Percentiles rank a stretch among this genome's conserved stretches.
Conservation (phyloP, 1,140 invertebrate species). For the Apis laboriosa region DNA sequence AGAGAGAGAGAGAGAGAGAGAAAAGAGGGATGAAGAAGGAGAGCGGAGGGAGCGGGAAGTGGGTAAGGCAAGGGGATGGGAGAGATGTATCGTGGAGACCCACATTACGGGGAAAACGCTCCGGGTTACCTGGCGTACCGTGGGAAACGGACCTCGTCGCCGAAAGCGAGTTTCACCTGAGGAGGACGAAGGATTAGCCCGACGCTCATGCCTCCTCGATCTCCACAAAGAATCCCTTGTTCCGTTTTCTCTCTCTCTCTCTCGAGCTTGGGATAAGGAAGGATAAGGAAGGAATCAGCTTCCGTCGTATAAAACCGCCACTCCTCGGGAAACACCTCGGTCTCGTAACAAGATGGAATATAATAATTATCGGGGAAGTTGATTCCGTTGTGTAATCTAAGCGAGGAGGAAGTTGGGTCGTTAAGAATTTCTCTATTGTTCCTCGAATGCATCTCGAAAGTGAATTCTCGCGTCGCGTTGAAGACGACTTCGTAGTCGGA, state of each 20-base stretch:
- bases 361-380: slow-evolving; percentile 10
- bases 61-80: background rate
- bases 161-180: slow-evolving; percentile 71
- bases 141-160: slow-evolving; percentile 71
- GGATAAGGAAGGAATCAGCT: background rate
- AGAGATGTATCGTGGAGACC: slow-evolving; percentile 33
- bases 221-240: slow-evolving; percentile 68
- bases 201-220: slow-evolving; percentile 38
- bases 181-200: slow-evolving; percentile 60
- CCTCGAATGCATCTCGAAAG: background rate
- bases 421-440: background rate
- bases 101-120: slow-evolving; percentile 48
- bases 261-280: slow-evolving; percentile 1
- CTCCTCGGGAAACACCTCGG: slow-evolving; percentile 20
- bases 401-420: background rate
- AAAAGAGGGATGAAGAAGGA: background rate
- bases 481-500: background rate
- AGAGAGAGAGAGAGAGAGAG: background rate
- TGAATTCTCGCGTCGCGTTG: background rate
- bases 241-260: slow-evolving; percentile 20
- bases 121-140: slow-evolving; percentile 71
- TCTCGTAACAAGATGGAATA: background rate
- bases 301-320: slow-evolving; percentile 23
- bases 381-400: slow-evolving; percentile 12
- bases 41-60: background rate